phyloP scores from a whole-genome alignment of 1,140 invertebrate genomes.

The Papilio helenus region DNA sequence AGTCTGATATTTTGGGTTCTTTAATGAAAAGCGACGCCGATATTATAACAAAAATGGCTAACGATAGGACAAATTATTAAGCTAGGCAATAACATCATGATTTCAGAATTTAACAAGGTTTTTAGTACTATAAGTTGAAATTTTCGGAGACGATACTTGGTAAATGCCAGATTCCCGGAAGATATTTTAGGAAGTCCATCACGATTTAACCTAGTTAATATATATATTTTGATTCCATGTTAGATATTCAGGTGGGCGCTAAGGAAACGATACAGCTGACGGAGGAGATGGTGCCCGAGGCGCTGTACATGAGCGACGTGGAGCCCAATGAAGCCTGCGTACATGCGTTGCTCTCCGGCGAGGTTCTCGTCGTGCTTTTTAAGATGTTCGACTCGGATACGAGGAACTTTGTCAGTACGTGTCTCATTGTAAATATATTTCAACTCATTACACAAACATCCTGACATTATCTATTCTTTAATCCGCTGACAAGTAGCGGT shows the following conservation, averaged over 20 bases:
- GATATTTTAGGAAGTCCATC: not conserved
- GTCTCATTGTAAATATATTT: not conserved
- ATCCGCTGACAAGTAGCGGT: not conserved
- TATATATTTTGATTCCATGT: not conserved
- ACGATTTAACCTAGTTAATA: not conserved
- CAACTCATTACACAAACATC: too few relatives aligned
- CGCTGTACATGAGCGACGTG: constrained; percentile 76
- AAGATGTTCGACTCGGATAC: constrained; percentile 70
- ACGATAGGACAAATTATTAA: too few relatives aligned
- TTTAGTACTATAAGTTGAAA: too few relatives aligned
- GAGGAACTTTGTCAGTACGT: constrained; percentile 70
- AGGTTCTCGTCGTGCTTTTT: constrained; percentile 66
- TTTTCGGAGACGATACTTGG: too few relatives aligned
- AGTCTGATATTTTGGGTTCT: too few relatives aligned
- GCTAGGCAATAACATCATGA: too few relatives aligned
- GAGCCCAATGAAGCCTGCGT: constrained; percentile 74
- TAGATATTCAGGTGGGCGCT: constrained; percentile 67
- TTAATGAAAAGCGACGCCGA: too few relatives aligned
- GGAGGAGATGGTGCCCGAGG: constrained; percentile 58
- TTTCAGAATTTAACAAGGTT: too few relatives aligned
- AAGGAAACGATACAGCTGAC: constrained; percentile 68
- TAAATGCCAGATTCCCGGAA: not conserved
- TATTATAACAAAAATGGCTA: too few relatives aligned
- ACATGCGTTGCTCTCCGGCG: constrained; percentile 60
- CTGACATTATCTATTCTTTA: not conserved